Percentiles rank a stretch among this genome's conserved stretches.
These are phyloP conservation scores for Automeris io DNA, from an alignment of 2,888 invertebrate species.

Conservation along the genomic window DNA sequence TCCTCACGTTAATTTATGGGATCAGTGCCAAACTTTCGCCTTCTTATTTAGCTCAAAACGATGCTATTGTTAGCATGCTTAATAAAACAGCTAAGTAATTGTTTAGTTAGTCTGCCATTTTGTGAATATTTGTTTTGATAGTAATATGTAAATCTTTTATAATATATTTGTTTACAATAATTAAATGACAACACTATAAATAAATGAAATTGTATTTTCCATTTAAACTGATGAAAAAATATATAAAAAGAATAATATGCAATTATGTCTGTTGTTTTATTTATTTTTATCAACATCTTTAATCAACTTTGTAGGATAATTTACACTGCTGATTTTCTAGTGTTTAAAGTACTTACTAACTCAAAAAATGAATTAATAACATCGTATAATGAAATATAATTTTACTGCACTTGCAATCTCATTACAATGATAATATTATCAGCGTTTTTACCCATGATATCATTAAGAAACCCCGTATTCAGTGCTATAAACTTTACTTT, in stretches of 20 bases:
- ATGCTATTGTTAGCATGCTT: conserved; percentile 76
- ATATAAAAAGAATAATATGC: conserved; percentile 78
- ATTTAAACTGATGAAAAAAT: conserved; percentile 77
- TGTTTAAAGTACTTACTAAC: too few relatives aligned
- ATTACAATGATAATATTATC: too few relatives aligned
- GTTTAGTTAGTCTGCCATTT: conserved; percentile 78
- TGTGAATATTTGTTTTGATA: conserved; percentile 78
- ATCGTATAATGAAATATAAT: too few relatives aligned
- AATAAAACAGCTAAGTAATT: conserved; percentile 71
- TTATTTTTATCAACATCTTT: conserved; percentile 28
- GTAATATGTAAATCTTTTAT: conserved; percentile 78
- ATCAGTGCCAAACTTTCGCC: conserved; percentile 76
- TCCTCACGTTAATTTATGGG: conserved; percentile 67
- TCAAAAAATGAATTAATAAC: too few relatives aligned
- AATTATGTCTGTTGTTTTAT: conserved; percentile 70
- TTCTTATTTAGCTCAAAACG: conserved; percentile 75
- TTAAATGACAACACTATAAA: conserved; percentile 77
- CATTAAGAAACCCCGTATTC: too few relatives aligned
- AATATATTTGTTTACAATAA: conserved; percentile 78
- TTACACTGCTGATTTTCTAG: too few relatives aligned
- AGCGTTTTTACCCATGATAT: too few relatives aligned
- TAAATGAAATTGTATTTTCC: conserved; percentile 77
- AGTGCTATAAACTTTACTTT: too few relatives aligned
- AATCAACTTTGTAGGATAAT: too few relatives aligned
- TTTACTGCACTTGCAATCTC: too few relatives aligned